Percentiles rank a stretch among this genome's conserved stretches.
These are phyloP conservation scores for Onychomys arenicola DNA, from an alignment of 2,797 vertebrate genomes.

Conservation along the genomic window DNA sequence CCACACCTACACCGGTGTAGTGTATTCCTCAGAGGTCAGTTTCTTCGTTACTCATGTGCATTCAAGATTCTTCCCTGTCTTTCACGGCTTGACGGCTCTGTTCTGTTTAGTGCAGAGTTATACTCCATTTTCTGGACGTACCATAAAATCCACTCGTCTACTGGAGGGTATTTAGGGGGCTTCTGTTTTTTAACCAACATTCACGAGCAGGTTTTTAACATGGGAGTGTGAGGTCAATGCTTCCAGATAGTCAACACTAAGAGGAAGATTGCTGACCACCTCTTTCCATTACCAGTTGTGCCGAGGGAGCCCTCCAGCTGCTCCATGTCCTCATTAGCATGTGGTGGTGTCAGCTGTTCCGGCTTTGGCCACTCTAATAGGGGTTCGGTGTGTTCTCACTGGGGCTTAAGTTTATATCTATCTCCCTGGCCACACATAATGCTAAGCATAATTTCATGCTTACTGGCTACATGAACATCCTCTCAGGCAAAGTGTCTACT, in stretches of 20 bases:
- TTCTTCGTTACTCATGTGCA: neutral
- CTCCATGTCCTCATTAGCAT: neutral
- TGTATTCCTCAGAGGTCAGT: neutral
- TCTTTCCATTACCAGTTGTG: neutral
- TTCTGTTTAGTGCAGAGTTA: neutral
- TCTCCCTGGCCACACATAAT: neutral
- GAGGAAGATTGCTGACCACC: neutral
- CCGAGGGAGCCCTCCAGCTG: neutral
- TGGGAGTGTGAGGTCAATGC: neutral
- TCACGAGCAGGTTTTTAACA: neutral
- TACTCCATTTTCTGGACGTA: neutral
- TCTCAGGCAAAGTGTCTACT: neutral
- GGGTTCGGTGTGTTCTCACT: neutral
- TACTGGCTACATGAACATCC: neutral
- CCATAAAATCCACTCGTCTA: neutral
- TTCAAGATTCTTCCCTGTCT: neutral
- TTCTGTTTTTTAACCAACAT: conserved; percentile 5
- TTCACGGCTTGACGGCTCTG: neutral
- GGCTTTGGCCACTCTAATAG: neutral
- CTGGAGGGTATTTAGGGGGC: neutral
- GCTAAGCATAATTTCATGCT: neutral
- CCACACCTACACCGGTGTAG: neutral
- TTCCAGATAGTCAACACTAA: neutral
- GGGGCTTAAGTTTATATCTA: neutral
- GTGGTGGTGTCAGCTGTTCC: neutral